Conservation (phyloP, 2,888 invertebrate species). For the Apotomis turbidana region DNA sequence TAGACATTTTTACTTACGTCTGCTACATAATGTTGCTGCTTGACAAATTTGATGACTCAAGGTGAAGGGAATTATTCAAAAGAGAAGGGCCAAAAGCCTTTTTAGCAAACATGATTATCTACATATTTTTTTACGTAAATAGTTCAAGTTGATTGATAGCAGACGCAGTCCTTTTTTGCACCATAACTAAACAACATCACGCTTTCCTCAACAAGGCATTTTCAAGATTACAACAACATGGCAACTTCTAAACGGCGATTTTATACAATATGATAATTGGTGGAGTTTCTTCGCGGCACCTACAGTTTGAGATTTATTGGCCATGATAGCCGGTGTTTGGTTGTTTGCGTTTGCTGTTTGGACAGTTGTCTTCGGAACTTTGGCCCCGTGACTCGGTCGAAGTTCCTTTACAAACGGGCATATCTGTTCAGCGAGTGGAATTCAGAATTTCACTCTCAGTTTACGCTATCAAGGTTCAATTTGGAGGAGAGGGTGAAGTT, state of each 20-base stretch:
- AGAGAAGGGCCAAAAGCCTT: too few species aligned
- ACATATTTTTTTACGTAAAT: too few species aligned
- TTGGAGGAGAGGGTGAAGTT: neutral
- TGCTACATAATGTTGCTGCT: too few species aligned
- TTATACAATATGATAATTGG: conserved; percentile 81
- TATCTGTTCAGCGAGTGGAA: neutral
- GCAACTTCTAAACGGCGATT: conserved; percentile 77
- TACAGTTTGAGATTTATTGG: conserved; percentile 35
- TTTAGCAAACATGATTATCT: too few species aligned
- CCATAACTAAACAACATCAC: too few species aligned
- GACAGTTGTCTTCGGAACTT: conserved; percentile 33
- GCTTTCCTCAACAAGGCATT: neutral
- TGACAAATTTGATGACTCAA: too few species aligned
- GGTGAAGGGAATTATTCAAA: too few species aligned
- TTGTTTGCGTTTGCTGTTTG: conserved; percentile 30
- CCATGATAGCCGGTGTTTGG: conserved; percentile 30
- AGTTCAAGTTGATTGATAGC: too few species aligned
- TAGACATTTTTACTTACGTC: too few species aligned
- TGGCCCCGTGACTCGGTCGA: conserved; percentile 13
- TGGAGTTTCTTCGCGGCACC: conserved; percentile 45
- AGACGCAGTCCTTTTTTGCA: too few species aligned
- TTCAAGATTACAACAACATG: conserved; percentile 54
- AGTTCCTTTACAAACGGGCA: neutral
- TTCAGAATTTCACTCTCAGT: neutral
- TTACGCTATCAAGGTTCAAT: neutral